These are phyloP conservation scores for Notolepis coatsorum DNA, from an alignment of 2,797 vertebrate species.

Conservation along the genomic window DNA sequence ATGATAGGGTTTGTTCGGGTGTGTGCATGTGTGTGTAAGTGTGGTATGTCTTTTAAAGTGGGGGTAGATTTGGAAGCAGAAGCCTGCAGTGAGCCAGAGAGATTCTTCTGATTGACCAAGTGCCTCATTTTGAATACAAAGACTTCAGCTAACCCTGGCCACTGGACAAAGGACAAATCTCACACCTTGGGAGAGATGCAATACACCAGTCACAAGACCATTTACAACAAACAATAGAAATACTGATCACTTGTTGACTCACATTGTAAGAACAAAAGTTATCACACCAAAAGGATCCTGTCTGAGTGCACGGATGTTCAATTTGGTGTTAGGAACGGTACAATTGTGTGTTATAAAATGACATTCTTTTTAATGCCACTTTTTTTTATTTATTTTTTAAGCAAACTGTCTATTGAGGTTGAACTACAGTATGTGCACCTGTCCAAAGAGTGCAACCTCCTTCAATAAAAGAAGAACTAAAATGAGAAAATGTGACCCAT, in stretches of 20 bases:
- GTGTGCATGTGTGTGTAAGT: not conserved
- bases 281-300: too few relatives aligned
- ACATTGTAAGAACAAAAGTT: slow-evolving; percentile 19
- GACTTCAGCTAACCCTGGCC: not conserved
- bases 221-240: slow-evolving; percentile 40
- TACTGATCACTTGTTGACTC: slow-evolving; percentile 40
- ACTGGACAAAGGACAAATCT: slow-evolving; percentile 9
- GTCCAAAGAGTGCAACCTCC: too few relatives aligned
- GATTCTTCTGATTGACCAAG: slow-evolving; percentile 5
- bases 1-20: not conserved
- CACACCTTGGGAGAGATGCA: slow-evolving; percentile 33
- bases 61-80: not conserved
- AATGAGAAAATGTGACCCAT: slow-evolving; percentile 56
- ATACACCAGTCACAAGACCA: slow-evolving; percentile 40
- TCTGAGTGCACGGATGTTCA: too few relatives aligned
- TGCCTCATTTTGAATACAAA: slow-evolving; percentile 27
- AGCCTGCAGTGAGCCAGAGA: not conserved
- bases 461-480: slow-evolving; percentile 28
- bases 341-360: too few relatives aligned
- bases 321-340: too few relatives aligned
- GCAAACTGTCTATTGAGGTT: too few relatives aligned
- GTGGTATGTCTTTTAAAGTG: too few relatives aligned
- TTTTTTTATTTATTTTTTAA: too few relatives aligned
- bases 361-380: too few relatives aligned
- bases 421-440: too few relatives aligned